Percentiles rank a stretch among this genome's conserved stretches.
phyloP scores from a whole-genome alignment of 2,113 vertebrate genomes.

The Recurvirostra avosetta region DNA sequence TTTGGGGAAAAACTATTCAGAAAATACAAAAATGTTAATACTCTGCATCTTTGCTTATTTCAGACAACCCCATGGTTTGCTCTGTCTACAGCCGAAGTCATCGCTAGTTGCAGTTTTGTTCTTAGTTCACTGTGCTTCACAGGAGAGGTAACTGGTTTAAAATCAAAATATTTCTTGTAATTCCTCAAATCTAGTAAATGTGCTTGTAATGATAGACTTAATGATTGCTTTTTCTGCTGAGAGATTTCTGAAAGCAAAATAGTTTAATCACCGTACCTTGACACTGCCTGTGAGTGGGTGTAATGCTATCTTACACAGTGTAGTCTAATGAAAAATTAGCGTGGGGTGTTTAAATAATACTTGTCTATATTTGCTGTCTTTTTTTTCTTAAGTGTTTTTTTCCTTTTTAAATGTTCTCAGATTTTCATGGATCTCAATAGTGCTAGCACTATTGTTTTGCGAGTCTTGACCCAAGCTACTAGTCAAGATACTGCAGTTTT shows the following conservation, averaged over 20 bases:
- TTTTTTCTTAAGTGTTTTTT: background rate
- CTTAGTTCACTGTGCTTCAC: background rate
- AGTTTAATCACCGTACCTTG: background rate
- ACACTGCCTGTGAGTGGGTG: background rate
- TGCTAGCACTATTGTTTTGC: slow-evolving; percentile 91
- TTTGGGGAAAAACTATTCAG: background rate
- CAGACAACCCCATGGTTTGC: background rate
- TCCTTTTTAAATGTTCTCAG: slow-evolving; percentile 34
- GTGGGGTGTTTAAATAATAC: background rate
- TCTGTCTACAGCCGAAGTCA: background rate
- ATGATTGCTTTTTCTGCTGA: background rate
- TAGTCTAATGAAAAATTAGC: background rate
- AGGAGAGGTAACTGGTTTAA: background rate
- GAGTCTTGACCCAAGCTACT: slow-evolving; percentile 93
- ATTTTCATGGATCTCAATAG: slow-evolving; percentile 91
- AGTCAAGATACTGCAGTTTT: slow-evolving; percentile 93
- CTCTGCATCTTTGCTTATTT: background rate
- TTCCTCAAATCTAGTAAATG: background rate
- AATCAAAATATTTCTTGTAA: background rate
- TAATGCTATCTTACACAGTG: background rate
- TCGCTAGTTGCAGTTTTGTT: background rate
- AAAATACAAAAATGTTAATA: background rate
- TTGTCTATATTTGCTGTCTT: background rate
- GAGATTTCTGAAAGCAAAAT: background rate
- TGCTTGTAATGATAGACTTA: background rate